Evolutionary conservation across 2,797 vertebrate genomes (phyloP).

Genomic region (Echiichthys vipera): DNA sequence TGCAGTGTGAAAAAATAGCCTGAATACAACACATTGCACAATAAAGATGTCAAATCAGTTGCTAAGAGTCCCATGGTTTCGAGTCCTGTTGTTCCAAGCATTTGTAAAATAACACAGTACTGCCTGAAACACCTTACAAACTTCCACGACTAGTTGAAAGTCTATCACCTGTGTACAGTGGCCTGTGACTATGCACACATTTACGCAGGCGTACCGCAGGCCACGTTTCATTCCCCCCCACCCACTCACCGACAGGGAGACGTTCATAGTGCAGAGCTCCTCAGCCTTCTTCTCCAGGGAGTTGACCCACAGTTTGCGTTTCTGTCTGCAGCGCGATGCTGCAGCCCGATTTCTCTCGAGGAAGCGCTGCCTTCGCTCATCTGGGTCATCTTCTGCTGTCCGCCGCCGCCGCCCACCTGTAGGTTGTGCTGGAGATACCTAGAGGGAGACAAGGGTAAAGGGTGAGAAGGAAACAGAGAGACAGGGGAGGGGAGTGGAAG

Average conservation of each 20-base stretch:
- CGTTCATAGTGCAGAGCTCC: conserved; percentile 93
- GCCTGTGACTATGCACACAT: conserved; percentile 6
- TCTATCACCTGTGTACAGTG: background rate
- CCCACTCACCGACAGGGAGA: conserved; percentile 93
- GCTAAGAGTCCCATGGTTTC: background rate
- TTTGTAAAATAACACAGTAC: conserved; percentile 13
- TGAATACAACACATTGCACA: conserved; percentile 21
- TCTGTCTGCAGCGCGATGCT: conserved; percentile 96
- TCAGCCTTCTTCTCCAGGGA: conserved; percentile 98
- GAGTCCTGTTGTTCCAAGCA: conserved; percentile 1
- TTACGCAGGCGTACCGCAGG: conserved; percentile 11
- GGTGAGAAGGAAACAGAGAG: conserved; percentile 41
- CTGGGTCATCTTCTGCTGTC: conserved; percentile 93
- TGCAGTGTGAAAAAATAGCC: background rate
- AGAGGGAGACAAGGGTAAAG: conserved; percentile 16
- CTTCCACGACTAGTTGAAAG: conserved; percentile 15
- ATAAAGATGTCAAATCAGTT: conserved; percentile 28
- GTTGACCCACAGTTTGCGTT: conserved; percentile 95
- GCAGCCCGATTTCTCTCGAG: conserved; percentile 96
- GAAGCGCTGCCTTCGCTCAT: conserved; percentile 95
- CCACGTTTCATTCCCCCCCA: conserved; percentile 1
- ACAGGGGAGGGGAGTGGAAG: conserved; percentile 26
- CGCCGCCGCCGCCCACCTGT: conserved; percentile 93
- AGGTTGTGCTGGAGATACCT: conserved; percentile 98
- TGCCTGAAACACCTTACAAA: conserved; percentile 28